Evolutionary conservation across 1,140 invertebrate genomes (phyloP), one percentile per base, ranked within the genome.

Genomic region (Propsilocerus akamusi): DNA sequence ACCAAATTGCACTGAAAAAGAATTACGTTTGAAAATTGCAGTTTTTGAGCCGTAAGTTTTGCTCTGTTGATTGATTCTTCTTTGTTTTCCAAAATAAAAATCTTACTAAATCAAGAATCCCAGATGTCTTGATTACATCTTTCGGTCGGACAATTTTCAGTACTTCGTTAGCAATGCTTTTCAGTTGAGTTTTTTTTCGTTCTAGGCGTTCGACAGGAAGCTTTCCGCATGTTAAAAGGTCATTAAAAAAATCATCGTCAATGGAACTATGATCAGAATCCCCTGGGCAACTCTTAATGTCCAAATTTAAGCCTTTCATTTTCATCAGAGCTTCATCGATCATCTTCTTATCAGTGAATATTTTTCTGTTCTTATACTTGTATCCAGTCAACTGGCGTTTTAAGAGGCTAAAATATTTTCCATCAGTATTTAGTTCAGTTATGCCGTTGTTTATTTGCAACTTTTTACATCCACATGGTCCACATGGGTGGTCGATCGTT

Each of bases 11-110:
- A 82, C 65, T 96, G 91, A 60, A 83, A 82, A 57, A 91, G 77
- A 14, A 64, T 70, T 3, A 95, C 72, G 70, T 97, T 96, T 11
- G 60, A 72, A 17, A 95, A 60, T 0, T 71, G 65, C 48, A 95
- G 68, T 52, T 76, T 70, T 11, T 72, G 56, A 0, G 90, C 78
- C 53, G 89, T 72, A 30, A 76, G 63, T 55, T 74, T 76, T 0
- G 90, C 91, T 60, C 84, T 71, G 4, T 72, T 60, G 41, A 96
- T 58, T 1, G 90, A 94, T 53, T 83, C 77, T 61, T 92, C 83
- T 68, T 97, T 97, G 59, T 96, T 96, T 63, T 97, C 93, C 46
- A 97, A 68, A 22, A 97, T 64, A 58, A 92, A 76, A 11, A 95
- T 66, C 5, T 66, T 73, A 56, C 83, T 84, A 10, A 28, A 95